These are phyloP conservation scores for Toxotes chatareus DNA, from an alignment of 2,113 vertebrate species.

Conservation along the genomic window DNA sequence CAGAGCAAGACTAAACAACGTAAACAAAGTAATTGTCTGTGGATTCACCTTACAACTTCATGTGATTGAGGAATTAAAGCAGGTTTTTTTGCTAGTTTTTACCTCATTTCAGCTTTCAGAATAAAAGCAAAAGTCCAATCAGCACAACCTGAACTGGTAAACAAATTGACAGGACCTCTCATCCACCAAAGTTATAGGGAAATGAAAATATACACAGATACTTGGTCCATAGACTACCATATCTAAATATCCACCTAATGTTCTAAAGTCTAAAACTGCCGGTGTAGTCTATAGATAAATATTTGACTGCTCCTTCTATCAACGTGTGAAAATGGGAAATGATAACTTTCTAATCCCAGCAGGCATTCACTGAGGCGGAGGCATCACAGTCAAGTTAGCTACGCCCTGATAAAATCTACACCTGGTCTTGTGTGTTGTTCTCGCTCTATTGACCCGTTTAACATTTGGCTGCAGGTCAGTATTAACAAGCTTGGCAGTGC, in stretches of 20 bases:
- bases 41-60: background rate
- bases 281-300: constrained; percentile 10
- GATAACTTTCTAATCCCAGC: constrained; percentile 29
- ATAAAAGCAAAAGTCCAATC: background rate
- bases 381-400: background rate
- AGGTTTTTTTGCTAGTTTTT: background rate
- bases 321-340: constrained; percentile 15
- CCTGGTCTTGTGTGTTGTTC: background rate
- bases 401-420: constrained; percentile 31
- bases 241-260: constrained; percentile 25
- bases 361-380: background rate
- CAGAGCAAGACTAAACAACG: background rate
- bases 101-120: background rate
- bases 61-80: background rate
- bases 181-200: too few species aligned
- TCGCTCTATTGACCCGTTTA: constrained; percentile 20
- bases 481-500: background rate
- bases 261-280: constrained; percentile 5
- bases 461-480: constrained; percentile 17
- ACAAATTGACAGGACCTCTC: background rate
- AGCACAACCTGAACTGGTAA: background rate
- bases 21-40: background rate
- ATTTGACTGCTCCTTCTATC: constrained; percentile 6
- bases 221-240: background rate
- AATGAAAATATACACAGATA: background rate